phyloP scores from a whole-genome alignment of 1,140 invertebrate genomes.

The Venustaconcha ellipsiformis region DNA sequence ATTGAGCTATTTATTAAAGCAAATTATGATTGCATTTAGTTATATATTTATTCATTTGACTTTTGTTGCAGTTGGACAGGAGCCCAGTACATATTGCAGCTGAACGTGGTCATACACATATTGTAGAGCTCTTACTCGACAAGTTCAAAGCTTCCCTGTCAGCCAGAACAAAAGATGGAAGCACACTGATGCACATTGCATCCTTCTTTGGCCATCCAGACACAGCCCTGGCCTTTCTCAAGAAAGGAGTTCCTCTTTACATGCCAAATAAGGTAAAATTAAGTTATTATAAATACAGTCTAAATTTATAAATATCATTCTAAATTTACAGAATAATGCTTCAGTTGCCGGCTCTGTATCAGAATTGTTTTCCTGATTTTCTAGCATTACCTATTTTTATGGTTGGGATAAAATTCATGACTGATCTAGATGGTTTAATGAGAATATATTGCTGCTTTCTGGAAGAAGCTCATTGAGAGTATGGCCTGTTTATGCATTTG shows the following conservation, averaged over 20 bases:
- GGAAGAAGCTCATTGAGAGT: no score
- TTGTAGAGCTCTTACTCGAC: slow-evolving; percentile 96
- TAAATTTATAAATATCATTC: no score
- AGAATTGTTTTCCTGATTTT: no score
- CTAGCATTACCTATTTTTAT: no score
- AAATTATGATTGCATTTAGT: background rate
- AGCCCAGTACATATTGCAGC: slow-evolving; percentile 98
- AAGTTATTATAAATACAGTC: background rate
- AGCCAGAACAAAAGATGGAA: slow-evolving; percentile 81
- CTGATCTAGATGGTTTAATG: no score
- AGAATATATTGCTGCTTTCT: no score
- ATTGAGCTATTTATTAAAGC: no score
- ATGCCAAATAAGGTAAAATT: slow-evolving; percentile 92
- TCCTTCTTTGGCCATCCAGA: slow-evolving; percentile 96
- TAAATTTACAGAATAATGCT: no score
- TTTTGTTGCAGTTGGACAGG: slow-evolving; percentile 77
- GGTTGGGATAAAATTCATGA: no score
- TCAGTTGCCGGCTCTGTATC: no score
- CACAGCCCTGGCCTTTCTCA: slow-evolving; percentile 98
- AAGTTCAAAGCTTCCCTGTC: slow-evolving; percentile 93
- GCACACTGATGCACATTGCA: slow-evolving; percentile 98
- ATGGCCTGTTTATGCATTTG: no score
- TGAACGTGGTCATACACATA: slow-evolving; percentile 93
- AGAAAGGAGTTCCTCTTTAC: slow-evolving; percentile 98
- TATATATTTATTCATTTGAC: background rate